Evolutionary conservation across 2,113 vertebrate genomes (phyloP).

Genomic region (Sminthopsis crassicaudata): DNA sequence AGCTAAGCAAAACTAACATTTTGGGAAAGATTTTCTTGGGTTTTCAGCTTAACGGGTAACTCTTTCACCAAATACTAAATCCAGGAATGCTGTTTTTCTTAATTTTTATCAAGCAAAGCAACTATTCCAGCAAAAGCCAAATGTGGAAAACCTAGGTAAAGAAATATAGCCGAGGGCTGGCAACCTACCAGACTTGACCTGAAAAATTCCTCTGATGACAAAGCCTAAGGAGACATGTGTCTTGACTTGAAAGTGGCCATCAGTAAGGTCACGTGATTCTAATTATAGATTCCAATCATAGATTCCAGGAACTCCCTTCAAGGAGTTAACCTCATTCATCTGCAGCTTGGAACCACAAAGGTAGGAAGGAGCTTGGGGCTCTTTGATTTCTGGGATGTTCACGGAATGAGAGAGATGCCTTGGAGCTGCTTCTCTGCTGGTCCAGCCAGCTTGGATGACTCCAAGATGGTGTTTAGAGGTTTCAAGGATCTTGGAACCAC

Average conservation of each 20-base stretch:
- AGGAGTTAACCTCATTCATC: too few species aligned
- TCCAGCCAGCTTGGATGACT: background rate
- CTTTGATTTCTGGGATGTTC: background rate
- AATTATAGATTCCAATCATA: too few species aligned
- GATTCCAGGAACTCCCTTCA: background rate
- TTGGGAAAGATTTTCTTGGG: conserved; percentile 9
- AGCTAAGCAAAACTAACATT: background rate
- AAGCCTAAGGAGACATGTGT: background rate
- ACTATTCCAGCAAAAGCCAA: background rate
- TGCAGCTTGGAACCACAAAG: background rate
- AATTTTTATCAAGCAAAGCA: background rate
- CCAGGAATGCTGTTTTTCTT: background rate
- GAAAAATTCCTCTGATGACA: background rate
- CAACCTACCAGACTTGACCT: too few species aligned
- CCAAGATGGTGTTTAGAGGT: background rate
- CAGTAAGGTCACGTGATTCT: background rate
- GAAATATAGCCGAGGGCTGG: background rate
- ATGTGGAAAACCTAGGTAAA: background rate
- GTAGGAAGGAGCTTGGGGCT: background rate
- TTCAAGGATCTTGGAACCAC: background rate
- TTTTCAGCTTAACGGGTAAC: background rate
- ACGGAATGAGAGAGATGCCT: background rate
- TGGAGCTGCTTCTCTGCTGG: background rate
- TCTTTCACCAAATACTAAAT: background rate
- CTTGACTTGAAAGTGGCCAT: background rate